Evolutionary conservation across 30 jellyfish, hydroid and myxozoan species (phyloP), one percentile per base, ranked within the genome.

Genomic region (Mastigias papua): DNA sequence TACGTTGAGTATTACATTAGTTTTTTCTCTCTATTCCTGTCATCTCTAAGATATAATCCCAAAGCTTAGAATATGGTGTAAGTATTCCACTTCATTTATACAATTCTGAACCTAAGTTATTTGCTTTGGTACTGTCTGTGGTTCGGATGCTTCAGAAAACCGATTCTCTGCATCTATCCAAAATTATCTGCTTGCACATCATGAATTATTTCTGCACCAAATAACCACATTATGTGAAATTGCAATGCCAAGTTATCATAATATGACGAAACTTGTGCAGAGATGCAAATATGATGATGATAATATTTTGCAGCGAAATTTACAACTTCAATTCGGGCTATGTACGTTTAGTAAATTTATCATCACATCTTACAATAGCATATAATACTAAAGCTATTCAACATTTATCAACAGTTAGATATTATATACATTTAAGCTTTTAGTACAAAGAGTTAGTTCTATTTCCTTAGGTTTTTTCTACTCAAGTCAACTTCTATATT

Each of bases 81-180:
- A 61, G 28, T 29, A 35, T 31, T 27, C 62, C 33, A 21, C 50
- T 48, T 1, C 32, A 17, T 69, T 30, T 69, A 16, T 69, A 73
- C 37, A n/a, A n/a, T 27, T 25, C 26, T 50, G 73, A 50, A 57
- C 73, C 61, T 22, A 76, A 42, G 63, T 25, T 46, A 76, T 48
- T 51, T 50, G 22, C 76, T 34, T 75, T 50, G 73, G 86, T 67
- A 76, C 73, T 76, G 32, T 25, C 6, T 76, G 86, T 76, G 86
- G 86, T 51, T 76, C 86, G 31, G 51, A 49, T 49, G 46, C 73
- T 30, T 48, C 66, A 60, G 46, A 50, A 76, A 76, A n/a, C 27
- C 33, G 73, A 76, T 76, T 30, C 86, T 76, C 51, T 49, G 29
- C 29, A 76, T 76, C 86, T 48, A 21, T n/a, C 75, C 51, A 51